Percentiles rank a stretch among this genome's conserved stretches.
These are phyloP conservation scores for Melinaea marsaeus DNA, from an alignment of 2,888 invertebrate species.

Conservation along the genomic window DNA sequence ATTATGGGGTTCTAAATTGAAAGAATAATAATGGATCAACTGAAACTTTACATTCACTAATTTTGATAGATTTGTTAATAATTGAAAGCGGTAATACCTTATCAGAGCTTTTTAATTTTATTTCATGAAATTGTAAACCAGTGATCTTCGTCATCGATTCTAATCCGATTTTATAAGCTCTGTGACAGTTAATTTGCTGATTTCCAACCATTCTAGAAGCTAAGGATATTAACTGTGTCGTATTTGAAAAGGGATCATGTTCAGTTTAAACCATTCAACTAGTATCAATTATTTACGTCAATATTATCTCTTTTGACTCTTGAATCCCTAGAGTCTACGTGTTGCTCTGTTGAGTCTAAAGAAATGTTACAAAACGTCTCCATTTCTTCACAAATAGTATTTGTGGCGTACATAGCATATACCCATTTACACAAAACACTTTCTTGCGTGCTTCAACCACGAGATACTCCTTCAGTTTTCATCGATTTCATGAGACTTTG, in stretches of 20 bases:
- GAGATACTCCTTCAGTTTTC: slow-evolving; percentile 34
- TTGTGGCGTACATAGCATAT: slow-evolving; percentile 37
- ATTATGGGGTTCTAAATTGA: no score
- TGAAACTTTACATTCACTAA: slow-evolving; percentile 32
- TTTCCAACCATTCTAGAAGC: slow-evolving; percentile 34
- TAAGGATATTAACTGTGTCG: slow-evolving; percentile 31
- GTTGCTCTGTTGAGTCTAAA: slow-evolving; percentile 29
- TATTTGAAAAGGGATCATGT: slow-evolving; percentile 32
- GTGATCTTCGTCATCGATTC: slow-evolving; percentile 35
- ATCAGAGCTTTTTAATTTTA: slow-evolving; percentile 39
- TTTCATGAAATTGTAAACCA: slow-evolving; percentile 34
- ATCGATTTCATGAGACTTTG: slow-evolving; percentile 37
- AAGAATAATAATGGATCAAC: slow-evolving; percentile 34
- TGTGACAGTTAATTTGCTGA: slow-evolving; percentile 37
- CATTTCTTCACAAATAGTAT: slow-evolving; percentile 38
- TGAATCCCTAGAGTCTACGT: slow-evolving; percentile 32
- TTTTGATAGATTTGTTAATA: slow-evolving; percentile 30
- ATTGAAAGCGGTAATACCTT: slow-evolving; percentile 25
- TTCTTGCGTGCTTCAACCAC: slow-evolving; percentile 27
- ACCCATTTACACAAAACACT: slow-evolving; percentile 36
- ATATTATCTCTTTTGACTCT: slow-evolving; percentile 28
- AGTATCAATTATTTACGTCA: slow-evolving; percentile 30
- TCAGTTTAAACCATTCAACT: slow-evolving; percentile 29
- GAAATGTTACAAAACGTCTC: slow-evolving; percentile 27
- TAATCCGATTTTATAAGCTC: slow-evolving; percentile 35